Base-by-base conservation (phyloP, 2,797 vertebrate species). In the Jordanella pulchra region DNA sequence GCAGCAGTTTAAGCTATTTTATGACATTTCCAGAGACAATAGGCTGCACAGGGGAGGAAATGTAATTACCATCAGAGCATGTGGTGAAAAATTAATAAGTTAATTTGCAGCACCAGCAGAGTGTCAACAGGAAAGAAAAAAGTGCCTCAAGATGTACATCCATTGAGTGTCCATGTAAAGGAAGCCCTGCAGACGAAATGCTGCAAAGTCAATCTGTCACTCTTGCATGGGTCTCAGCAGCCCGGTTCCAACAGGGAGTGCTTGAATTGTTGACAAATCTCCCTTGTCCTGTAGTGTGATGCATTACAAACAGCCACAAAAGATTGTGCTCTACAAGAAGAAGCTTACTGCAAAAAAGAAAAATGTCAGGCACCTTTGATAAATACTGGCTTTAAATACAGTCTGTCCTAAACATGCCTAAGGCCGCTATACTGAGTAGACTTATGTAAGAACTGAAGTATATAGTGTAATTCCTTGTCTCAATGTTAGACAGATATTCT, bases 11-110 rank as follows among this genome's bases (percentile, higher is more conserved):
- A 77, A 90, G 81, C 88, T 87, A 83, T 91, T 93, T 93, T 90
- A 89, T 91, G 90, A 93, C 91, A 92, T 91, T 92, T 93, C 84
- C 90, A 86, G 86, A 92, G 87, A 93, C 92, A 92, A 90, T 83
- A 87, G 86, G 75, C 87, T 83, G 89, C 85, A 86, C 89, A 86
- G 79, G 83, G 88, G 86, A 90, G 81, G 89, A 91, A 91, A 92
- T 92, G 86, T 91, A 92, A 93, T 94, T 93, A 93, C 87, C 88
- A 90, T 87, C 88, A 78, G 89, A 92, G 90, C 88, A 88, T 89
- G 90, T 89, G 89, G 81, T 89, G 90, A 89, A 90, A 92, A 92
- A 90, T 93, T 89, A 91, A 93, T 90, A 91, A 90, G 87, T 93
- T 92, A 90, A 91, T 92, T 90, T 92, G 90, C 84, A 81, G 90